Percentiles rank a stretch among this genome's conserved stretches.
These are phyloP conservation scores for Choristoneura fumiferana DNA, from an alignment of 1,140 invertebrate genomes.

Conservation along the genomic window DNA sequence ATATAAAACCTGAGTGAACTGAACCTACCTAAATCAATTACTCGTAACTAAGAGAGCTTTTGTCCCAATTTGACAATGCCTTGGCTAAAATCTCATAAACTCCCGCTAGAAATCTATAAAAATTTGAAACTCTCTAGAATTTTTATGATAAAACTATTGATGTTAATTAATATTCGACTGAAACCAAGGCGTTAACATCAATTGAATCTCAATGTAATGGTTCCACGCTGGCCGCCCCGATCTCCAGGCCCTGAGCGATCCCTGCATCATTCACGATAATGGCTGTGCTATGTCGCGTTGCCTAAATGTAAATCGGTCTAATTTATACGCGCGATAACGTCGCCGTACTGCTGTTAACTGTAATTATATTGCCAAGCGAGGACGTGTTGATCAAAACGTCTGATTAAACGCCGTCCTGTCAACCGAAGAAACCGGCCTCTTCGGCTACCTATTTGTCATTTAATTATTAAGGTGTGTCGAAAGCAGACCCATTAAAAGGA, in stretches of 20 bases:
- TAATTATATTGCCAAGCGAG: constrained; percentile 76
- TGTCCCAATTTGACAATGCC: too few relatives aligned
- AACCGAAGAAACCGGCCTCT: constrained; percentile 33
- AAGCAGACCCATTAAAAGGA: constrained; percentile 6
- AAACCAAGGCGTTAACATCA: too few relatives aligned
- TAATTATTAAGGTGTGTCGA: constrained; percentile 19
- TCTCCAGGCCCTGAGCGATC: constrained; percentile 50
- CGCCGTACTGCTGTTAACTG: constrained; percentile 73
- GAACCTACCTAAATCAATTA: too few relatives aligned
- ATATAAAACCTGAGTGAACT: too few relatives aligned
- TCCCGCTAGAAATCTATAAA: too few relatives aligned
- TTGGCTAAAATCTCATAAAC: too few relatives aligned
- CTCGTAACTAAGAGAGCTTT: too few relatives aligned
- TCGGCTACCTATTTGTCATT: constrained; percentile 8
- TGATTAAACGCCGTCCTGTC: constrained; percentile 65
- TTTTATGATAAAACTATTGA: too few relatives aligned
- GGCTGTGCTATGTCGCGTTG: constrained; percentile 61
- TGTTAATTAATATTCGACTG: too few relatives aligned
- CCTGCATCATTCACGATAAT: constrained; percentile 72
- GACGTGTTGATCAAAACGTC: constrained; percentile 75
- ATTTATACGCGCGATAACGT: constrained; percentile 77
- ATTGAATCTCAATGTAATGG: too few relatives aligned
- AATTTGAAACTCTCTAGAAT: too few relatives aligned
- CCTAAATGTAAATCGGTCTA: constrained; percentile 76
- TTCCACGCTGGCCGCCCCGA: constrained; percentile 6